Percentiles rank a stretch among this genome's conserved stretches.
phyloP scores from a whole-genome alignment of 2,888 invertebrate genomes.

The Chorisops tibialis region DNA sequence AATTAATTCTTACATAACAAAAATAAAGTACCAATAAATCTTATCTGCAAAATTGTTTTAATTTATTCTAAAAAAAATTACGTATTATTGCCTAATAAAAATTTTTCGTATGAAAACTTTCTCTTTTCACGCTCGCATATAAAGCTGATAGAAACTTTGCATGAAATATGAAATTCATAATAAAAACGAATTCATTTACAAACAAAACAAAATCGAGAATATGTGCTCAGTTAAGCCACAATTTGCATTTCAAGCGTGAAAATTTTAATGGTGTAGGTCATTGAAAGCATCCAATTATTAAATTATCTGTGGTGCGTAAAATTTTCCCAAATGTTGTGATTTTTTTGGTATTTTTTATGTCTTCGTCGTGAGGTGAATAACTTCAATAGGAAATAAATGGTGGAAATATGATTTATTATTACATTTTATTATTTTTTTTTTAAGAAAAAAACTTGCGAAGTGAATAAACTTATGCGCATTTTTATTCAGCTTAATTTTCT shows the following conservation, averaged over 20 bases:
- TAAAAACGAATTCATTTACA: too few relatives aligned
- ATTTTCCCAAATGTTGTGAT: neutral
- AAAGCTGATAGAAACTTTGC: neutral
- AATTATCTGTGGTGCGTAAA: neutral
- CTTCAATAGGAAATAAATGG: too few relatives aligned
- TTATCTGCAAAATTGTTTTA: neutral
- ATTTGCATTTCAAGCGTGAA: conserved; percentile 7
- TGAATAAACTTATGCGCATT: too few relatives aligned
- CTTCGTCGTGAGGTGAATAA: too few relatives aligned
- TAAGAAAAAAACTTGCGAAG: too few relatives aligned
- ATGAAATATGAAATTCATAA: conserved; percentile 3
- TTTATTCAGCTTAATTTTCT: too few relatives aligned
- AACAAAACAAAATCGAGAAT: neutral
- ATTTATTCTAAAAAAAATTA: conserved; percentile 11
- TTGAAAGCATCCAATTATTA: conserved; percentile 11
- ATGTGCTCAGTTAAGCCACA: conserved; percentile 4
- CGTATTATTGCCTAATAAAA: neutral
- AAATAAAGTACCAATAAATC: too few relatives aligned
- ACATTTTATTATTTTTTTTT: too few relatives aligned
- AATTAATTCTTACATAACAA: neutral
- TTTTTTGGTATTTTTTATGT: too few relatives aligned
- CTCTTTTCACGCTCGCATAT: conserved; percentile 1
- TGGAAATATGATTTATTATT: too few relatives aligned
- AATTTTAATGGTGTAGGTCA: conserved; percentile 17
- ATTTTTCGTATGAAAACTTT: neutral